A percentile compares a stretch with the other conserved stretches of the same genome.
phyloP scores from a whole-genome alignment of 2,113 vertebrate species.

The Lichenostomus cassidix region DNA sequence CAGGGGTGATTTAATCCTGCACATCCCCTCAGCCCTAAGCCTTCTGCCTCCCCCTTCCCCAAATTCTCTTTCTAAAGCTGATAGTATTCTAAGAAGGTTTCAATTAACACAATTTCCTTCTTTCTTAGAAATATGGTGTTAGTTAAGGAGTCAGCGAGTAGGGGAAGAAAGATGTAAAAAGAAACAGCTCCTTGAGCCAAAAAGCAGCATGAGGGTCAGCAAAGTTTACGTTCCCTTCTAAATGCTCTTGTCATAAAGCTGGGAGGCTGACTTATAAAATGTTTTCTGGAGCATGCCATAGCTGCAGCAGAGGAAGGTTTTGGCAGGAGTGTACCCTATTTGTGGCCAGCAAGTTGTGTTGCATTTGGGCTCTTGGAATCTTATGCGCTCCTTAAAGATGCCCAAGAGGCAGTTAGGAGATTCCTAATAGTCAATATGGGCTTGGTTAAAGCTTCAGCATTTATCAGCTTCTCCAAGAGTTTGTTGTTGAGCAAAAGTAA shows the following conservation, averaged over 20 bases:
- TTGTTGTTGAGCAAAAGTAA: background rate
- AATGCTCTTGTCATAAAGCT: conserved; percentile 11
- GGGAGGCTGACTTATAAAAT: background rate
- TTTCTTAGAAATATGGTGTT: conserved; percentile 55
- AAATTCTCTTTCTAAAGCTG: background rate
- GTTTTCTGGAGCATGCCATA: background rate
- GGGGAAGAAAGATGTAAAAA: background rate
- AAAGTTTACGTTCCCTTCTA: background rate
- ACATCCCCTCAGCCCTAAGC: background rate
- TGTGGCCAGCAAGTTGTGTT: background rate
- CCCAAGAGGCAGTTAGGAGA: background rate
- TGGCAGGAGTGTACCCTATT: background rate
- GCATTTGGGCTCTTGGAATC: background rate
- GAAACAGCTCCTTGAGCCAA: background rate
- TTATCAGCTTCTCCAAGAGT: background rate
- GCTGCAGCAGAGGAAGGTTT: background rate
- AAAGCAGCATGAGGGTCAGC: background rate
- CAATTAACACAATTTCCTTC: conserved; percentile 52
- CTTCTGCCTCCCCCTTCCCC: background rate
- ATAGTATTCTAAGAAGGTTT: conserved; percentile 58
- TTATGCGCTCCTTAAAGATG: background rate
- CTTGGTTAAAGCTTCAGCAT: background rate
- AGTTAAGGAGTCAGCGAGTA: background rate
- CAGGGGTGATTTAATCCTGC: conserved; percentile 36
- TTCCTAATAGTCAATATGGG: background rate